These are phyloP conservation scores for Dissostichus mawsoni DNA, from an alignment of 2,113 vertebrate genomes.

Conservation along the genomic window DNA sequence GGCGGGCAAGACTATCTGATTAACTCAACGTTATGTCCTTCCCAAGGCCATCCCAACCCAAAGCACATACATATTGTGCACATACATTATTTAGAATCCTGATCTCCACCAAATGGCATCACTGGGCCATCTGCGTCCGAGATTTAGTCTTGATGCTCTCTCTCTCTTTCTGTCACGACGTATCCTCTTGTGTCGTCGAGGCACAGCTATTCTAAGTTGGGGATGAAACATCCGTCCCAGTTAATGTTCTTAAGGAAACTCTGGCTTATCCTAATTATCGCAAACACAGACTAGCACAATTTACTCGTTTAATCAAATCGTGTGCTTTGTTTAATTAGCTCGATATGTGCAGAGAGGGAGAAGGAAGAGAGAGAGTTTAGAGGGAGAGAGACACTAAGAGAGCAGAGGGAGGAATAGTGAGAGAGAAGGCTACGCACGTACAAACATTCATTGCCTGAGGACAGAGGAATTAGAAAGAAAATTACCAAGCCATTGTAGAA, in stretches of 20 bases:
- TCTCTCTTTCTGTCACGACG: constrained; percentile 48
- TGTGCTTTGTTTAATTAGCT: constrained; percentile 83
- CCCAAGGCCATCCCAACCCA: constrained; percentile 17
- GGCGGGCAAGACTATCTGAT: constrained; percentile 28
- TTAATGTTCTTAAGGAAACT: constrained; percentile 80
- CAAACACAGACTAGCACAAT: constrained; percentile 81
- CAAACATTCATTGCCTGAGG: constrained; percentile 77
- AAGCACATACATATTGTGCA: constrained; percentile 46
- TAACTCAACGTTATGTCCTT: constrained; percentile 32
- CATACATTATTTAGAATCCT: constrained; percentile 38
- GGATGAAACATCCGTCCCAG: constrained; percentile 74
- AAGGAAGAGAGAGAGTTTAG: constrained; percentile 45
- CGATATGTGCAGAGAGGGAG: constrained; percentile 72
- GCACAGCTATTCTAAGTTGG: constrained; percentile 58
- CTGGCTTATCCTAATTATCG: constrained; percentile 79
- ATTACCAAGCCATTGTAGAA: constrained; percentile 76
- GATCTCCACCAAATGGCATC: constrained; percentile 51
- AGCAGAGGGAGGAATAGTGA: constrained; percentile 45
- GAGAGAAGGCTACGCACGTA: constrained; percentile 71
- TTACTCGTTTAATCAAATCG: constrained; percentile 83
- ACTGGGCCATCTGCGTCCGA: constrained; percentile 38
- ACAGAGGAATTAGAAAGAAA: constrained; percentile 81
- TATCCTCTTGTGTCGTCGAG: constrained; percentile 41
- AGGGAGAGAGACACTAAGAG: constrained; percentile 49
- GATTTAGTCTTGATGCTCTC: constrained; percentile 40